Percentiles rank a stretch among this genome's conserved stretches.
phyloP scores from a whole-genome alignment of 2,888 invertebrate genomes.

The Heliconius ethilla region DNA sequence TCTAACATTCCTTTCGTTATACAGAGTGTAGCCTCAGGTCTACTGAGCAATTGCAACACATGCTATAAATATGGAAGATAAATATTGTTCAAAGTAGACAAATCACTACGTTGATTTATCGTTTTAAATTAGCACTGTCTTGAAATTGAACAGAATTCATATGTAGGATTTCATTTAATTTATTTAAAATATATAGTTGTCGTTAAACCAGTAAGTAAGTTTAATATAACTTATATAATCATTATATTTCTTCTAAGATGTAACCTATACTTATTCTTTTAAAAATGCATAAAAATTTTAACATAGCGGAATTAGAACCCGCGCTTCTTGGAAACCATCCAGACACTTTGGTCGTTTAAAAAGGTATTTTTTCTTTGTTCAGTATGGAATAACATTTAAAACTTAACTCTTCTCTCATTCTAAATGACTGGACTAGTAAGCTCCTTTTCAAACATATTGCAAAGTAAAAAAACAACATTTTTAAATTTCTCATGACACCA shows the following conservation, averaged over 20 bases:
- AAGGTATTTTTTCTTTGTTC: too few relatives aligned
- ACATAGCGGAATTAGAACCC: too few relatives aligned
- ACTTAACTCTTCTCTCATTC: neutral
- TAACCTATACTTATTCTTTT: too few relatives aligned
- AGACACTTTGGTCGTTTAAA: too few relatives aligned
- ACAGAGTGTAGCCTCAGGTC: conserved; percentile 22
- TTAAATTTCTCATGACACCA: neutral
- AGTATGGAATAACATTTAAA: neutral
- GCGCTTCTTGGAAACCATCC: too few relatives aligned
- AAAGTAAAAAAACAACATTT: neutral
- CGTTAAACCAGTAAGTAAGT: neutral
- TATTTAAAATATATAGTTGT: conserved; percentile 1
- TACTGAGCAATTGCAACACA: conserved; percentile 24
- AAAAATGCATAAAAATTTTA: too few relatives aligned
- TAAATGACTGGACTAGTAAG: neutral
- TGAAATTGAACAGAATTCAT: neutral
- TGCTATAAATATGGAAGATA: conserved; percentile 24
- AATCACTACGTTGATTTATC: conserved; percentile 25
- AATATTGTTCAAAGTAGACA: conserved; percentile 28
- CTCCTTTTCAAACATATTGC: neutral
- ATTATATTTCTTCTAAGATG: neutral
- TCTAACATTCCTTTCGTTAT: conserved; percentile 3
- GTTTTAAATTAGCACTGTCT: conserved; percentile 16
- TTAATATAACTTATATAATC: neutral
- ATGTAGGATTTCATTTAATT: conserved; percentile 7